A percentile compares a stretch with the other conserved stretches of the same genome.
Evolutionary conservation across 2,888 invertebrate genomes (phyloP).

Genomic region (Boloria euphrosyne): DNA sequence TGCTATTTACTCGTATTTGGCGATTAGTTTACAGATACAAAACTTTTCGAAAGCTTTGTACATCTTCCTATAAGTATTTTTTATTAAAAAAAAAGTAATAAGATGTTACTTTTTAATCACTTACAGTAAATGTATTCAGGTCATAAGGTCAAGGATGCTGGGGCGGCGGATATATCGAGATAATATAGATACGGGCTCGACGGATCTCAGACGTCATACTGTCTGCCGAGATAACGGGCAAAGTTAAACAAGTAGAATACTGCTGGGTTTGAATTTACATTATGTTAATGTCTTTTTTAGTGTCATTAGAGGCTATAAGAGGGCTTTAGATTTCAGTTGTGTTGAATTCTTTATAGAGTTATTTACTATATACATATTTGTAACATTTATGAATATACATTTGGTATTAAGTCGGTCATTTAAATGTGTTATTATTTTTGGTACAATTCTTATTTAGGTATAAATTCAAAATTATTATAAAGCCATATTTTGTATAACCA

Average conservation of each 20-base stretch:
- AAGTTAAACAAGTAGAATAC: slow-evolving; percentile 20
- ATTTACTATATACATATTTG: too few species aligned
- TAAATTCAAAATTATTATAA: too few species aligned
- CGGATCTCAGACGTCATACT: slow-evolving; percentile 34
- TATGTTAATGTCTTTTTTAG: background rate
- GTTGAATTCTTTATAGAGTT: too few species aligned
- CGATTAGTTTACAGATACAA: too few species aligned
- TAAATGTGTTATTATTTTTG: too few species aligned
- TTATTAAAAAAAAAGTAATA: background rate
- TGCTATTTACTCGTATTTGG: too few species aligned
- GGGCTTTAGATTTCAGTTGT: background rate
- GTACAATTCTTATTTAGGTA: too few species aligned
- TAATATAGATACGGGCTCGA: slow-evolving; percentile 23
- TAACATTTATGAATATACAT: too few species aligned
- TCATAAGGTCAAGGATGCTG: slow-evolving; percentile 30
- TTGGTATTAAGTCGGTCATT: too few species aligned
- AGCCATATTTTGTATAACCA: too few species aligned
- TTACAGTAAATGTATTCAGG: slow-evolving; percentile 20
- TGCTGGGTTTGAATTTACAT: slow-evolving; percentile 2
- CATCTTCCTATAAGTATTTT: too few species aligned
- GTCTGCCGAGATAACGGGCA: slow-evolving; percentile 32
- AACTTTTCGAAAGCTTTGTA: too few species aligned
- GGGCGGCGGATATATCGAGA: slow-evolving; percentile 23
- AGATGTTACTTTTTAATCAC: background rate
- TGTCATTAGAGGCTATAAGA: background rate